Conservation (phyloP, 2,888 invertebrate genomes). For the Drosophila quinaria region DNA sequence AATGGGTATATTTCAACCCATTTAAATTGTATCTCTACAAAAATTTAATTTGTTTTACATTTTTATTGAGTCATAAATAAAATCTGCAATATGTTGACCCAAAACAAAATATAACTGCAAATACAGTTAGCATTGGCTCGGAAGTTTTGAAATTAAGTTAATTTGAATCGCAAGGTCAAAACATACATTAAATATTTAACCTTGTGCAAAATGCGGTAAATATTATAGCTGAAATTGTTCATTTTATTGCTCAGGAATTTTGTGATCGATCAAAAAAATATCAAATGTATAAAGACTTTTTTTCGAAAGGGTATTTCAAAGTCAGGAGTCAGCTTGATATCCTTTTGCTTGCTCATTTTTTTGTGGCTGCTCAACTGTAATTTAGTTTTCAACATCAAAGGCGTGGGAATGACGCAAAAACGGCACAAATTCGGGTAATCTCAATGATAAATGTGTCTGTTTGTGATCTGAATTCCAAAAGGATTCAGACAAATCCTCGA, state of each 20-base stretch:
- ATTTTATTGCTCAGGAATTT: not conserved
- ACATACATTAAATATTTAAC: conserved; percentile 4
- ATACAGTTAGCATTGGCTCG: conserved; percentile 9
- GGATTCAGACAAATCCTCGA: conserved; percentile 68
- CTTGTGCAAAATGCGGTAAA: conserved; percentile 3
- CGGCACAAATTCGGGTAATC: conserved; percentile 27
- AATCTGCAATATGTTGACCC: not conserved
- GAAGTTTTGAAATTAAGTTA: conserved; percentile 3
- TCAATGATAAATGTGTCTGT: conserved; percentile 60
- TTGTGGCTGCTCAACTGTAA: conserved; percentile 52
- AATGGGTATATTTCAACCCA: not conserved
- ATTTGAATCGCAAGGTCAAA: conserved; percentile 14
- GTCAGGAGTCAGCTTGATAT: conserved; percentile 10
- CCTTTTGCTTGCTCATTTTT: conserved; percentile 4
- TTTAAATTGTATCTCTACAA: not conserved
- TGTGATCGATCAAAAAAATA: not conserved
- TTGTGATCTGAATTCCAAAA: conserved; percentile 39
- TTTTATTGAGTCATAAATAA: conserved; percentile 1
- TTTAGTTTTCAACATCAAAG: conserved; percentile 78
- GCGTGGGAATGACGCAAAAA: conserved; percentile 69
- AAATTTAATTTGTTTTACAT: not conserved
- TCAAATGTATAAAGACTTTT: not conserved
- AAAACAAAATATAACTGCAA: conserved; percentile 7
- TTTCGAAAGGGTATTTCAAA: conserved; percentile 15
- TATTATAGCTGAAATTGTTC: conserved; percentile 4